phyloP scores from a whole-genome alignment of 2,113 vertebrate genomes.

The Sceloporus undulatus region DNA sequence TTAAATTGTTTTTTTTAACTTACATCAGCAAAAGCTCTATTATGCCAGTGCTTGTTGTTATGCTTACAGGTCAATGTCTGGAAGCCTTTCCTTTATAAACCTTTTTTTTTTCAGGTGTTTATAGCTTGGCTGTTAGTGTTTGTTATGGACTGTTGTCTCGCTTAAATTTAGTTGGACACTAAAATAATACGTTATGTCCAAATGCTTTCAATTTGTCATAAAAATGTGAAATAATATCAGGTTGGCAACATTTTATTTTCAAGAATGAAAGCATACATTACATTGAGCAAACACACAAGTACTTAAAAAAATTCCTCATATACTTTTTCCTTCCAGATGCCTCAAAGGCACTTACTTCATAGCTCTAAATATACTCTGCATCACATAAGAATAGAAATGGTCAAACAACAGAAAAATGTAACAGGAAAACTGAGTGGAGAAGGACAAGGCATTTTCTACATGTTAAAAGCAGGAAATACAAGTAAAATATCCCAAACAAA shows the following conservation, averaged over 20 bases:
- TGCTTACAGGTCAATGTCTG: slow-evolving; percentile 20
- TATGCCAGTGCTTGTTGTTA: not conserved
- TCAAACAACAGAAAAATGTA: not conserved
- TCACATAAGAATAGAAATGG: not conserved
- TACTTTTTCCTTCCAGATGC: not conserved
- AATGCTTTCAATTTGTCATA: not conserved
- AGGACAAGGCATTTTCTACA: not conserved
- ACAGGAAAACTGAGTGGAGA: not conserved
- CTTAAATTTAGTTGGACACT: not conserved
- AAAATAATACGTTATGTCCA: not conserved
- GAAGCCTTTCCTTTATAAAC: slow-evolving; percentile 41
- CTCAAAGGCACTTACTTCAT: not conserved
- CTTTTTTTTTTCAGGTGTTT: slow-evolving; percentile 43
- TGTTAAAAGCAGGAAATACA: not conserved
- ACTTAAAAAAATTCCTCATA: not conserved
- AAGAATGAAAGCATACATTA: not conserved
- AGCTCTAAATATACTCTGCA: not conserved
- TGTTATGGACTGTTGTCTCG: not conserved
- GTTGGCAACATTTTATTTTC: not conserved
- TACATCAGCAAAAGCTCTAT: slow-evolving; percentile 3
- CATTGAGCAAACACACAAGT: not conserved
- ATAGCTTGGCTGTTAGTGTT: not conserved
- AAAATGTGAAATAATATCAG: not conserved
- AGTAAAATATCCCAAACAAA: not conserved
- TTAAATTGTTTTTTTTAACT: slow-evolving; percentile 17